phyloP scores from a whole-genome alignment of 2,113 vertebrate species.

The Labeo catla region DNA sequence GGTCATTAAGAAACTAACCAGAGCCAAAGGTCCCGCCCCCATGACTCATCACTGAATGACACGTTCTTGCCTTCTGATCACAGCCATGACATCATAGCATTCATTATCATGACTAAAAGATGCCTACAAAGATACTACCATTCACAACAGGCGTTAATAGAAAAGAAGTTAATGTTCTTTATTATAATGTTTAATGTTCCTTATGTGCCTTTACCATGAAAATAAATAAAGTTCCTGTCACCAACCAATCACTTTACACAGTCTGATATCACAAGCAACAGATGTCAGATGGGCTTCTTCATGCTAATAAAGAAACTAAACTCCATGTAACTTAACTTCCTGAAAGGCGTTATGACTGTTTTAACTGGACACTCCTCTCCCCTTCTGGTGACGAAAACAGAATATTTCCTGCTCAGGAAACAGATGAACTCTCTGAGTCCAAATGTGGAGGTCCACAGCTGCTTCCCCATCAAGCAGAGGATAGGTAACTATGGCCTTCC shows the following conservation, averaged over 20 bases:
- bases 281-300: not conserved
- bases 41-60: constrained; percentile 23
- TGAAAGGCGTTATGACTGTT: not conserved
- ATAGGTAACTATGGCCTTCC: constrained; percentile 37
- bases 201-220: not conserved
- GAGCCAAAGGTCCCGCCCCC: constrained; percentile 27
- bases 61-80: constrained; percentile 55
- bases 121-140: not conserved
- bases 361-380: constrained; percentile 28
- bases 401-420: constrained; percentile 65
- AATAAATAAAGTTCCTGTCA: not conserved
- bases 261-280: not conserved
- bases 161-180: not conserved
- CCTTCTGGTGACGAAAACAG: constrained; percentile 55
- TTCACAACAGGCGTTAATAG: not conserved
- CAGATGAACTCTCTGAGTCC: constrained; percentile 33
- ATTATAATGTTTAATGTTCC: not conserved
- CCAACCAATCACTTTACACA: not conserved
- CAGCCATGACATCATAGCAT: constrained; percentile 60
- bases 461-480: constrained; percentile 31
- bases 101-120: not conserved
- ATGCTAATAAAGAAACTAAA: constrained; percentile 27
- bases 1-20: constrained; percentile 14
- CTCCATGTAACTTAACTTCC: not conserved
- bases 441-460: constrained; percentile 11